These are phyloP conservation scores for Semnornis frantzii DNA, from an alignment of 2,113 vertebrate species.

Conservation along the genomic window DNA sequence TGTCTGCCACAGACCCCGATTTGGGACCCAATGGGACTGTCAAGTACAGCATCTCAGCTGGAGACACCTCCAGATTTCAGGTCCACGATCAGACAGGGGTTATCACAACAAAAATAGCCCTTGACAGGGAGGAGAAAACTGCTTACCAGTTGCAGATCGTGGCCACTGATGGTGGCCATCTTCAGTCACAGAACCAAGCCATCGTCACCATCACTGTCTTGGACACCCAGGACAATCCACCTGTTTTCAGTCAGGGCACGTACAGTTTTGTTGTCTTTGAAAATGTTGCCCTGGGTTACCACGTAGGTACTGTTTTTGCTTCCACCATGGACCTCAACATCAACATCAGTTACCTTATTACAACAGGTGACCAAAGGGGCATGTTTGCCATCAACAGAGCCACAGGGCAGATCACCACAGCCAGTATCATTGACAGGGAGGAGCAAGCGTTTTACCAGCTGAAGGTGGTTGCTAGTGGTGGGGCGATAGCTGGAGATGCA, in stretches of 20 bases:
- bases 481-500: slow-evolving; percentile 88
- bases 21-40: slow-evolving; percentile 90
- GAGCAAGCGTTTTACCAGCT: slow-evolving; percentile 93
- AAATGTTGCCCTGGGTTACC: slow-evolving; percentile 86
- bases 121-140: slow-evolving; percentile 94
- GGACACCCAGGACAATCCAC: slow-evolving; percentile 95
- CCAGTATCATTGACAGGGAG: slow-evolving; percentile 90
- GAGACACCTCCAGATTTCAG: slow-evolving; percentile 89
- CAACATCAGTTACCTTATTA: slow-evolving; percentile 95
- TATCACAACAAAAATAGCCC: slow-evolving; percentile 86
- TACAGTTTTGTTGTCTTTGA: slow-evolving; percentile 99
- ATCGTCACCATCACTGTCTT: slow-evolving; percentile 94
- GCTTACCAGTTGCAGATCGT: slow-evolving; percentile 91
- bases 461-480: slow-evolving; percentile 90
- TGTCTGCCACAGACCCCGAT: slow-evolving; percentile 92
- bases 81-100: slow-evolving; percentile 87
- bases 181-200: slow-evolving; percentile 87
- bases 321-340: slow-evolving; percentile 91
- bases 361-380: slow-evolving; percentile 91
- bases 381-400: slow-evolving; percentile 83
- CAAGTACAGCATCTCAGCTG: slow-evolving; percentile 89
- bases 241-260: slow-evolving; percentile 86
- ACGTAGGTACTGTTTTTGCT: slow-evolving; percentile 91
- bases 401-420: slow-evolving; percentile 87
- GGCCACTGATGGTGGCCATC: slow-evolving; percentile 88